A percentile compares a stretch with the other conserved stretches of the same genome.
These are phyloP conservation scores for Bombus sibiricus DNA, from an alignment of 1,140 invertebrate genomes.

Conservation along the genomic window DNA sequence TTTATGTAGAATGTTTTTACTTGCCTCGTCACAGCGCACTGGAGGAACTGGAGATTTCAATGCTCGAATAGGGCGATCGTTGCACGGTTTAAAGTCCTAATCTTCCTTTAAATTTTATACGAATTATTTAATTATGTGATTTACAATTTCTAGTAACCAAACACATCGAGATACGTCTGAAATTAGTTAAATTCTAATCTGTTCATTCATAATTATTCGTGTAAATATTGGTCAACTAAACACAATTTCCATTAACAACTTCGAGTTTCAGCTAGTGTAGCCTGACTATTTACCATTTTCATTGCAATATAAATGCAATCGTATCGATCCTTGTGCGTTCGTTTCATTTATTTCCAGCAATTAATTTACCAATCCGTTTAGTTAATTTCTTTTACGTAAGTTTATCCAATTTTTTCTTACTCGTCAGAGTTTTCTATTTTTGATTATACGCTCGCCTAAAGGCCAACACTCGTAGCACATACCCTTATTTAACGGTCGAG, in stretches of 20 bases:
- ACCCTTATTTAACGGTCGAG: slow-evolving; percentile 38
- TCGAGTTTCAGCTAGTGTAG: neutral
- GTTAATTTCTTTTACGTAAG: neutral
- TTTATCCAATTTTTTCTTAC: neutral
- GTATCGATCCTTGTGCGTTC: neutral
- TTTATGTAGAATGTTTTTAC: neutral
- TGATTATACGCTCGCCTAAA: neutral
- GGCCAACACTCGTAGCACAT: neutral
- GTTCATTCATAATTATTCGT: neutral
- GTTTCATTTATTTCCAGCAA: neutral
- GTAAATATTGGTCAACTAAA: neutral
- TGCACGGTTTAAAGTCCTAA: too few relatives aligned
- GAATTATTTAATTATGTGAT: neutral
- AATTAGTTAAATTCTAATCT: neutral
- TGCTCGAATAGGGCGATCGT: neutral
- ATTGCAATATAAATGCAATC: neutral
- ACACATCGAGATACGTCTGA: neutral
- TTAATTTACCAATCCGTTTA: neutral
- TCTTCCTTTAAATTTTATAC: neutral
- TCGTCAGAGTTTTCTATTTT: neutral
- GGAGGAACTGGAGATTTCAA: slow-evolving; percentile 8
- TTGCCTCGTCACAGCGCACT: neutral
- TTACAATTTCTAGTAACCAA: neutral
- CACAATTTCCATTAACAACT: neutral
- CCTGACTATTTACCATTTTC: neutral